Evolutionary conservation across 2,113 vertebrate genomes (phyloP), one percentile per base, ranked within the genome.

Genomic region (Uria lomvia): DNA sequence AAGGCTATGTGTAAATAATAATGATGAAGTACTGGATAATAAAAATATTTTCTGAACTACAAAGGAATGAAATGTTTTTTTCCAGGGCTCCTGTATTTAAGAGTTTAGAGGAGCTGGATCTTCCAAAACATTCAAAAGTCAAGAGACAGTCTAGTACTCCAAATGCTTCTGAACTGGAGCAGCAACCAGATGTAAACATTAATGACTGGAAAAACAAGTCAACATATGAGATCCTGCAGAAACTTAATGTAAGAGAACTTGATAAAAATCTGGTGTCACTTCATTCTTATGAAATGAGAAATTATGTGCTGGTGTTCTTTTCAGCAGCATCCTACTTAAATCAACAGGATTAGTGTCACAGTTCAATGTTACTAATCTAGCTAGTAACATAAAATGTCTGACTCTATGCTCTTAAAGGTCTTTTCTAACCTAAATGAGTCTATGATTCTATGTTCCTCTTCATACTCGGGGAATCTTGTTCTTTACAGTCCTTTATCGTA

Each of bases 121-220:
- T 99, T 95, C 99, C 99, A 23, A 99, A 99, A 83, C 99, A 99
- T 97, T 99, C 99, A 45, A 99, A 99, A 97, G 99, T 99, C 91
- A 99, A 99, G 97, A 98, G 99, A 72, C 99, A 99, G 84, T 98
- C 98, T 56, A 99, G 99, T 96, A 99, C 99, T 12, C 98, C 99
- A 49, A 98, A 98, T 62, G 98, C 92, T 89, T 98, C 98, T 3
- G 98, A 99, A 81, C 96, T 98, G 79, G 99, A 99, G 89, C 98
- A 99, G 94, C 98, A 99, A 94, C 98, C 99, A 0, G 99, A 99
- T 70, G 97, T 99, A 90, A 97, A 97, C 78, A 88, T 98, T 30
- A 94, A 97, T 15, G 99, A 99, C 49, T 99, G 99, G 99, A 97
- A 97, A 91, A 92, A 97, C 89, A 99, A 98, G 65, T 91, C 99